phyloP scores from a whole-genome alignment of 2,113 vertebrate species.

The Pogonocichla stellata region DNA sequence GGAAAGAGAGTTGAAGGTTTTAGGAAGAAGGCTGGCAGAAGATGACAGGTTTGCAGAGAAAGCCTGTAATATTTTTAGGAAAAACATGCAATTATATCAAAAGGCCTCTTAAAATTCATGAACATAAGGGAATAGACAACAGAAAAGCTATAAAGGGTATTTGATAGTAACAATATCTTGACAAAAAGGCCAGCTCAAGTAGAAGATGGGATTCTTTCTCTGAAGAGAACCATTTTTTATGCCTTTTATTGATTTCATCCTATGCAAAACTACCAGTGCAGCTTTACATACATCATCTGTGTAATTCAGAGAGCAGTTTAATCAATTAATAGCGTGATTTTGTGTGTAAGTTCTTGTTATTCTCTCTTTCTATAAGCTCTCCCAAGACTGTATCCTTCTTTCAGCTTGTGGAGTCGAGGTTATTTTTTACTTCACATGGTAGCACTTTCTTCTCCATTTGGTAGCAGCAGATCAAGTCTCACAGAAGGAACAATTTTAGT shows the following conservation, averaged over 20 bases:
- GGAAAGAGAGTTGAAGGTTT: slow-evolving; percentile 1
- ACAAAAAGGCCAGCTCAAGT: neutral
- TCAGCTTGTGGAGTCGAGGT: neutral
- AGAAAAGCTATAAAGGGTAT: neutral
- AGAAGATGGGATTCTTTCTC: neutral
- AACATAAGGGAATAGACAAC: neutral
- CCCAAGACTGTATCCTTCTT: neutral
- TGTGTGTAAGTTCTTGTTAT: neutral
- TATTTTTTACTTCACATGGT: neutral
- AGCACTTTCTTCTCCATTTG: neutral
- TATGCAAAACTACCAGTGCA: neutral
- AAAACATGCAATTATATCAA: slow-evolving; percentile 6
- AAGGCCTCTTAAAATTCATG: neutral
- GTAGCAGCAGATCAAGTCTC: neutral
- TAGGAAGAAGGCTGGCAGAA: slow-evolving; percentile 11
- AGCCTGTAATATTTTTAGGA: slow-evolving; percentile 8
- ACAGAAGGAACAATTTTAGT: neutral
- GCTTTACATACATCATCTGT: neutral
- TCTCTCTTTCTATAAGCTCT: neutral
- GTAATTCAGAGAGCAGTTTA: neutral
- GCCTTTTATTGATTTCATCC: neutral
- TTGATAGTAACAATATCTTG: neutral
- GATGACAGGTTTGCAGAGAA: slow-evolving; percentile 43
- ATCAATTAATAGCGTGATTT: neutral
- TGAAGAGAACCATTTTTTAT: neutral